Conservation (phyloP, 2,113 vertebrate species). For the Casuarius casuarius region DNA sequence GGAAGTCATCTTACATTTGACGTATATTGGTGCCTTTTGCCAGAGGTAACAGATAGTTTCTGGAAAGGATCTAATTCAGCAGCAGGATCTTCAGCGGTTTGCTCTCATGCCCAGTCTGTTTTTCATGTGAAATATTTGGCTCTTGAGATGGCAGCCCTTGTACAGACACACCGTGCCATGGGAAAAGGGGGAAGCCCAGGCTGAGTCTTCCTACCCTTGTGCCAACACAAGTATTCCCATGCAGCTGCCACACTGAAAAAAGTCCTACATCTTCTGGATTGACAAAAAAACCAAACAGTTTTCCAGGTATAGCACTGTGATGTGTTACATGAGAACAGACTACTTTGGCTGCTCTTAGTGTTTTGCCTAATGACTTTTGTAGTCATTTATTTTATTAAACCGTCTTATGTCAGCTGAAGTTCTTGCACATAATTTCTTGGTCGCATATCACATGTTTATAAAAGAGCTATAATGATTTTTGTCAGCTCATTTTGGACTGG, state of each 20-base stretch:
- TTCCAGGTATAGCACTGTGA: not conserved
- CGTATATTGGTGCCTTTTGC: too few relatives aligned
- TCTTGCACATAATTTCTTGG: not conserved
- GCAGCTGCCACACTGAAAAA: too few relatives aligned
- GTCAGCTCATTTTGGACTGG: not conserved
- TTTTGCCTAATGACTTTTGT: not conserved
- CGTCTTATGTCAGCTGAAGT: not conserved
- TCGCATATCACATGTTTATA: fast-evolving
- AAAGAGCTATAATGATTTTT: not conserved
- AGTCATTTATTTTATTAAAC: not conserved
- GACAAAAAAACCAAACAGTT: not conserved
- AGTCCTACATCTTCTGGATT: too few relatives aligned
- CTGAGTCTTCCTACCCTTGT: not conserved
- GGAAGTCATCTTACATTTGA: too few relatives aligned
- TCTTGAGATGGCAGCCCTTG: not conserved
- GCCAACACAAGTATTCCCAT: too few relatives aligned
- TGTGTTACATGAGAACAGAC: not conserved
- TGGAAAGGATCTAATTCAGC: too few relatives aligned
- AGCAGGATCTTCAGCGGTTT: too few relatives aligned
- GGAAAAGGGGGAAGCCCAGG: not conserved
- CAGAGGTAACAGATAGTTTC: too few relatives aligned
- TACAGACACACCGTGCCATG: not conserved
- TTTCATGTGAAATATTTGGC: not conserved
- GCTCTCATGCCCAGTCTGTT: too few relatives aligned
- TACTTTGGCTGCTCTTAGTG: not conserved